Evolutionary conservation across 2,888 invertebrate species (phyloP).

Genomic region (Archaeoteleia sp.): DNA sequence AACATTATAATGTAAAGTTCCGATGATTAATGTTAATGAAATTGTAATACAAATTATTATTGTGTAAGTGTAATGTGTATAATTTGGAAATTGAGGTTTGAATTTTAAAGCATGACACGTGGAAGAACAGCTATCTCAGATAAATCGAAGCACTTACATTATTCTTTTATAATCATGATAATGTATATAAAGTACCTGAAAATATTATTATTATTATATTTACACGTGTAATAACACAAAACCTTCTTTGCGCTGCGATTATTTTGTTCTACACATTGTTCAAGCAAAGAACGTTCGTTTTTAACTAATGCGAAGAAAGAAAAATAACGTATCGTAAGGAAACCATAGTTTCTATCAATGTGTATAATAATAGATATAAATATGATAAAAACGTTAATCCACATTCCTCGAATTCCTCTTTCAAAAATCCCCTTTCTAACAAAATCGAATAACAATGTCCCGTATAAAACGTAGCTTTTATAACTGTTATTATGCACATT

Average conservation of each 20-base stretch:
- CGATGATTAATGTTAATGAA: constrained; percentile 1
- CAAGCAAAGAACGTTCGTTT: too few species aligned
- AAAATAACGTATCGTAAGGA: constrained; percentile 12
- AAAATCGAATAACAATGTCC: too few species aligned
- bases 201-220: constrained; percentile 61
- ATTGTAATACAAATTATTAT: neutral
- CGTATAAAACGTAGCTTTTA: too few species aligned
- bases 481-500: constrained; percentile 6
- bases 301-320: too few species aligned
- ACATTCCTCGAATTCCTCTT: constrained; percentile 33
- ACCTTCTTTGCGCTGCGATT: constrained; percentile 15
- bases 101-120: too few species aligned
- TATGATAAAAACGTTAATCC: constrained; percentile 23
- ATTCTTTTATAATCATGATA: constrained; percentile 65
- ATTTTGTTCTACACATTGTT: constrained; percentile 15
- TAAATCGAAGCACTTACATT: constrained; percentile 61
- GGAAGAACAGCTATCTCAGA: constrained; percentile 19
- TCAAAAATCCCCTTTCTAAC: too few species aligned
- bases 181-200: constrained; percentile 75
- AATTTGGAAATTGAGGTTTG: constrained; percentile 1
- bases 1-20: too few species aligned
- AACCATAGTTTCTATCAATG: constrained; percentile 9
- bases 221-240: constrained; percentile 37
- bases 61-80: neutral
- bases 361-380: neutral